Percentiles rank a stretch among this genome's conserved stretches.
Conservation (phyloP, 2,113 vertebrate species). For the Heloderma charlesbogerti region DNA sequence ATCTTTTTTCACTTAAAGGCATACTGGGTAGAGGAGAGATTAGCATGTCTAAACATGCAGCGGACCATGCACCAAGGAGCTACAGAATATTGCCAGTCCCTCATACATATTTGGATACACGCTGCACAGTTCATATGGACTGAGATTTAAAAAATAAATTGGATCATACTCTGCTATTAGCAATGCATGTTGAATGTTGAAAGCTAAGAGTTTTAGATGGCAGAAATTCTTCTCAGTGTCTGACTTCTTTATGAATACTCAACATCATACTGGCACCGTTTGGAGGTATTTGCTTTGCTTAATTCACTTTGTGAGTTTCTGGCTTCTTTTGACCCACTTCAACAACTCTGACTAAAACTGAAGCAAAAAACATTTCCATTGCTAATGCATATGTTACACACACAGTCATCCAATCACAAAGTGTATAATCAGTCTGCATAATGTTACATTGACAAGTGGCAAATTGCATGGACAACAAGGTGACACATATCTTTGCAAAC, state of each 20-base stretch:
- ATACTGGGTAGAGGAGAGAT: no score
- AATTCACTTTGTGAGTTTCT: background rate
- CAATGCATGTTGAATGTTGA: background rate
- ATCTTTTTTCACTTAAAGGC: no score
- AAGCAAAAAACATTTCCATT: background rate
- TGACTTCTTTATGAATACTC: conserved; percentile 13
- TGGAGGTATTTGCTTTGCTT: background rate
- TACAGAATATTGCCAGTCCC: background rate
- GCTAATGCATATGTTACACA: background rate
- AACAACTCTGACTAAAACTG: background rate
- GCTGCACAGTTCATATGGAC: background rate
- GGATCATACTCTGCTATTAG: background rate
- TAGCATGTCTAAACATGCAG: background rate
- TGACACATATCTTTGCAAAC: background rate
- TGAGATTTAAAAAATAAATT: conserved; percentile 7
- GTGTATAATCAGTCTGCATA: background rate
- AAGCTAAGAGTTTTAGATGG: background rate
- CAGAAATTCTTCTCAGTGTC: background rate
- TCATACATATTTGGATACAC: background rate
- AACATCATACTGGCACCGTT: background rate
- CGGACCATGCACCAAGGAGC: background rate
- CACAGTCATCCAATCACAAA: background rate
- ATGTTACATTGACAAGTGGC: background rate
- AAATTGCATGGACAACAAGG: background rate
- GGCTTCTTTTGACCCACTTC: background rate